Evolutionary conservation across 2,888 invertebrate species (phyloP), one percentile per base, ranked within the genome.

Genomic region (Platycheirus albimanus): DNA sequence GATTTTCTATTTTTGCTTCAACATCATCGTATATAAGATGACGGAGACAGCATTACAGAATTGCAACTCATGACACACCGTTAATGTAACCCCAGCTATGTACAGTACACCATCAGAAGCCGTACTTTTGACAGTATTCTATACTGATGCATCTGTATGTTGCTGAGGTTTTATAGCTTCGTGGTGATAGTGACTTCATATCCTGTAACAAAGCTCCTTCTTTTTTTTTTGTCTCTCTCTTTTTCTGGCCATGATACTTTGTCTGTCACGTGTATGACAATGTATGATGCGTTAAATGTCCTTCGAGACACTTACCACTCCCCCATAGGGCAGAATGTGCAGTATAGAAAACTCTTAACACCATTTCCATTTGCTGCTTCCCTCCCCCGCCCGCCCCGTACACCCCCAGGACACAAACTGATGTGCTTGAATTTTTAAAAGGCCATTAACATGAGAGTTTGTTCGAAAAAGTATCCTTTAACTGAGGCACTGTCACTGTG

Each of bases 1-100:
- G 80, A 81, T 76, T 81, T 81, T 81, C 66, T 71, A 76, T 76
- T 76, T 76, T 76, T 58, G 56, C 45, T 38, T 43, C 38, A 45
- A 17, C 20, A 41, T n/a, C n/a, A n/a, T n/a, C n/a, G n/a, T n/a
- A n/a, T n/a, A n/a, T n/a, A n/a, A n/a, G n/a, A n/a, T 10, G 20
- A 11, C 24, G 13, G 5, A 56, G 56, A 33, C 19, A 56, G 49
- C 38, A 41, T 43, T 24, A 41, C 24, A 58, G 36, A 45, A 56
- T 67, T 43, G 51, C 51, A 75, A 47, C 38, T 33, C 61, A 67
- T 30, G 45, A 45, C 61, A 61, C 61, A 45, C 30, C 52, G 38
- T 54, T 67, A 38, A 61, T 56, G 41, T 28, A 47, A 33, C 58
- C 70, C 41, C n/a, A n/a, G n/a, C n/a, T n/a, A n/a, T n/a, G n/a